Evolutionary conservation across 2,888 invertebrate genomes (phyloP).

Genomic region (Agrenia bidenticulata): DNA sequence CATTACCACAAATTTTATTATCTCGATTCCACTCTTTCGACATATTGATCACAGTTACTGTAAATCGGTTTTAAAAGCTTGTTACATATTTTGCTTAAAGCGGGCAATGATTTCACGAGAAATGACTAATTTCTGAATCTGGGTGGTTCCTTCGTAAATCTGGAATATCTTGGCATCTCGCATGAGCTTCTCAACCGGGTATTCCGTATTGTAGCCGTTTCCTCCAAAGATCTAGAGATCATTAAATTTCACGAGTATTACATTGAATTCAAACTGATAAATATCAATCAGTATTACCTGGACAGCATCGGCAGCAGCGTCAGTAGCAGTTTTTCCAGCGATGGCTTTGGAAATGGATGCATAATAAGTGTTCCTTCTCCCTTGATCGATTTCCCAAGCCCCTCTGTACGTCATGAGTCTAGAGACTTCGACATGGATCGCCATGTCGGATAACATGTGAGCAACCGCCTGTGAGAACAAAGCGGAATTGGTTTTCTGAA

Average conservation of each 20-base stretch:
- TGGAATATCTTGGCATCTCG: slow-evolving; percentile 99
- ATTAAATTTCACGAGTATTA: not conserved
- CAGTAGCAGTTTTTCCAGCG: slow-evolving; percentile 90
- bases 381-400: slow-evolving; percentile 89
- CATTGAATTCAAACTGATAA: no score
- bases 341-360: slow-evolving; percentile 95
- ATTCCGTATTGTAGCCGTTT: slow-evolving; percentile 93
- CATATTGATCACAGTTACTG: no score
- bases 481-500: no score
- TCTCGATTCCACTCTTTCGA: no score
- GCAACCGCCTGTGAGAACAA: slow-evolving; percentile 63
- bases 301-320: slow-evolving; percentile 90
- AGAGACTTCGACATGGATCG: slow-evolving; percentile 81
- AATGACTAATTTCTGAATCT: slow-evolving; percentile 94
- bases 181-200: slow-evolving; percentile 98
- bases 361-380: slow-evolving; percentile 74
- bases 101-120: slow-evolving; percentile 68
- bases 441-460: slow-evolving; percentile 95
- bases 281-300: no score
- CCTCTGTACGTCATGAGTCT: slow-evolving; percentile 81
- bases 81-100: slow-evolving; percentile 56
- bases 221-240: slow-evolving; percentile 81
- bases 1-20: no score
- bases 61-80: no score
- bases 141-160: slow-evolving; percentile 97